Conservation (phyloP, 2,888 invertebrate species). For the Agrotis puta region DNA sequence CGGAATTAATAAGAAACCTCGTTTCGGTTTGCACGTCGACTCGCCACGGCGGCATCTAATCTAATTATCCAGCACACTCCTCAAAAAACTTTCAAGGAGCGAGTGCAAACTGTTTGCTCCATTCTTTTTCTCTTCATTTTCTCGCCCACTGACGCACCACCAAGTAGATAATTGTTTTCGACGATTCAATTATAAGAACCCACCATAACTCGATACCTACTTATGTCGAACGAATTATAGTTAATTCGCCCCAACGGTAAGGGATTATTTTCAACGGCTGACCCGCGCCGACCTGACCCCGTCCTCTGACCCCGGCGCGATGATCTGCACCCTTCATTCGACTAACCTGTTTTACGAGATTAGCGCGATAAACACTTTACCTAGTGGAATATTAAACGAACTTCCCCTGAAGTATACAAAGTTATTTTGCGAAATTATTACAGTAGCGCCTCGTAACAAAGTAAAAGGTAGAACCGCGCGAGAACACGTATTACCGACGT, state of each 20-base stretch:
- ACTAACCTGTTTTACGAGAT: conserved; percentile 85
- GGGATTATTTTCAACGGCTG: conserved; percentile 82
- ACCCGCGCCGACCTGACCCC: conserved; percentile 83
- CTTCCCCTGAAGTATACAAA: conserved; percentile 73
- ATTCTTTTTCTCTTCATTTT: conserved; percentile 75
- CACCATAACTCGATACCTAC: conserved; percentile 67
- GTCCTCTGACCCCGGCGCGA: conserved; percentile 84
- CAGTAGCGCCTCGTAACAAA: conserved; percentile 70
- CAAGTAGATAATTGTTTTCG: conserved; percentile 72
- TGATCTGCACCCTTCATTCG: conserved; percentile 84
- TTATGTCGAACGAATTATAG: conserved; percentile 69
- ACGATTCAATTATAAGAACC: conserved; percentile 76
- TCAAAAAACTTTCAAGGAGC: conserved; percentile 81
- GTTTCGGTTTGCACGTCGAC: conserved; percentile 62
- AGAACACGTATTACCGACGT: conserved; percentile 70
- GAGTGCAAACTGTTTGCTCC: conserved; percentile 79
- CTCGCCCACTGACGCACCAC: conserved; percentile 73
- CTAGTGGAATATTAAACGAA: conserved; percentile 78
- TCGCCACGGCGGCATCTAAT: conserved; percentile 79
- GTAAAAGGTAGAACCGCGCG: conserved; percentile 68
- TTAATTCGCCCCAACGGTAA: conserved; percentile 75
- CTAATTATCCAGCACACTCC: conserved; percentile 84
- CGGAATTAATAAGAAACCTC: conserved; percentile 64
- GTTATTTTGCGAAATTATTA: conserved; percentile 76
- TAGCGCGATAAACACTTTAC: conserved; percentile 81